These are phyloP conservation scores for Ormyrus nitidulus DNA, from an alignment of 2,888 invertebrate species.

Conservation along the genomic window DNA sequence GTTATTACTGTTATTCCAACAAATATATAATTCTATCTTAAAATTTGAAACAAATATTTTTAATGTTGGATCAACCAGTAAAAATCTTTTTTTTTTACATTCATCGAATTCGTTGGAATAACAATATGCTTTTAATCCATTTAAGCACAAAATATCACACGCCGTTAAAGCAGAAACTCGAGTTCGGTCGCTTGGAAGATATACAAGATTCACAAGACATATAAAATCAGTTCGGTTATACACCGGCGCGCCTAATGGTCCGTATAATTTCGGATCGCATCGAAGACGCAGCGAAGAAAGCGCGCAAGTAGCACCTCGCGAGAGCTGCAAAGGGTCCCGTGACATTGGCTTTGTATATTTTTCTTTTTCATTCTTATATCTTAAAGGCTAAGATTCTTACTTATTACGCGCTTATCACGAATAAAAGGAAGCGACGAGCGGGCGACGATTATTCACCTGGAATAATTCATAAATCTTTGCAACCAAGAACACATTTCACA, in stretches of 20 bases:
- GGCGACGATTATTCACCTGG: constrained; percentile 52
- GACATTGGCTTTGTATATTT: constrained; percentile 62
- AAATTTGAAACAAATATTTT: too few species aligned
- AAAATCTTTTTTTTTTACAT: not conserved
- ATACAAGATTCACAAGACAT: constrained; percentile 21
- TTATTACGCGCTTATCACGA: constrained; percentile 21
- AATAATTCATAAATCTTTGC: constrained; percentile 36
- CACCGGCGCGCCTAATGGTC: constrained; percentile 19
- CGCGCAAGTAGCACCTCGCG: constrained; percentile 58
- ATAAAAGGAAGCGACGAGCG: constrained; percentile 45
- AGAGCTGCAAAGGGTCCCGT: constrained; percentile 66
- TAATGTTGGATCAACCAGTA: not conserved
- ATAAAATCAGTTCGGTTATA: constrained; percentile 44
- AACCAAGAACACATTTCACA: constrained; percentile 5
- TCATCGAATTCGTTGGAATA: not conserved
- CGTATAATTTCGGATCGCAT: constrained; percentile 39
- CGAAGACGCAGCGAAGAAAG: constrained; percentile 50
- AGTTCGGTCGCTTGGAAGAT: constrained; percentile 25
- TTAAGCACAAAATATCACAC: not conserved
- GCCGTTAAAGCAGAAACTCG: constrained; percentile 9
- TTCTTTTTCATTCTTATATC: constrained; percentile 45
- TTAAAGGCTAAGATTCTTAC: constrained; percentile 52
- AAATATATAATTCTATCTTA: not conserved
- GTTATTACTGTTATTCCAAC: not conserved
- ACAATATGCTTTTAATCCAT: not conserved